phyloP scores from a whole-genome alignment of 2,888 invertebrate species.

The Eledone cirrhosa region DNA sequence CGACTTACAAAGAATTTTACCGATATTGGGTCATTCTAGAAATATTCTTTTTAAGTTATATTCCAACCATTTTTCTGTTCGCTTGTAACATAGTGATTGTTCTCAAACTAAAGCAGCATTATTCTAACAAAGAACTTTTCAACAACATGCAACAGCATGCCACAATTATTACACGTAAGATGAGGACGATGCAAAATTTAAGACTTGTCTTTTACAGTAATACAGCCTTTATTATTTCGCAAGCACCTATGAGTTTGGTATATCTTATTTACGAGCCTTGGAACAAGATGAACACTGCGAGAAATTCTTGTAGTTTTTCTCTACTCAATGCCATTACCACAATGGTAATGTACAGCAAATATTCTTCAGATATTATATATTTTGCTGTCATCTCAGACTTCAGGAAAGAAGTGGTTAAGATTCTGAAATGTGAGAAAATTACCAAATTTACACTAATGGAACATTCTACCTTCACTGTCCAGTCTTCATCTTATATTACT shows the following conservation, averaged over 20 bases:
- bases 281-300: not conserved
- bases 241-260: not conserved
- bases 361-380: slow-evolving; percentile 8
- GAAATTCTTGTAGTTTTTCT: not conserved
- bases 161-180: not conserved
- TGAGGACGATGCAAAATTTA: not conserved
- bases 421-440: not conserved
- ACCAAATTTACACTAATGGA: no score
- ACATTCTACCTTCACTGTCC: no score
- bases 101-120: not conserved
- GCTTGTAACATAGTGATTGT: slow-evolving; percentile 10
- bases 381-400: slow-evolving; percentile 16
- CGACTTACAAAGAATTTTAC: not conserved
- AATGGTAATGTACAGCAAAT: slow-evolving; percentile 3
- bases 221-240: not conserved
- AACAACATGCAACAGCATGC: not conserved
- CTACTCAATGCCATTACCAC: not conserved
- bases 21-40: not conserved
- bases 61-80: not conserved
- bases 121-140: not conserved
- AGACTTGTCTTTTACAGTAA: not conserved
- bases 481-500: no score
- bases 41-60: not conserved
- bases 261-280: slow-evolving; percentile 1
- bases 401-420: not conserved